Base-by-base conservation (phyloP, 2,888 invertebrate genomes). In the Leucophenga maculata region DNA sequence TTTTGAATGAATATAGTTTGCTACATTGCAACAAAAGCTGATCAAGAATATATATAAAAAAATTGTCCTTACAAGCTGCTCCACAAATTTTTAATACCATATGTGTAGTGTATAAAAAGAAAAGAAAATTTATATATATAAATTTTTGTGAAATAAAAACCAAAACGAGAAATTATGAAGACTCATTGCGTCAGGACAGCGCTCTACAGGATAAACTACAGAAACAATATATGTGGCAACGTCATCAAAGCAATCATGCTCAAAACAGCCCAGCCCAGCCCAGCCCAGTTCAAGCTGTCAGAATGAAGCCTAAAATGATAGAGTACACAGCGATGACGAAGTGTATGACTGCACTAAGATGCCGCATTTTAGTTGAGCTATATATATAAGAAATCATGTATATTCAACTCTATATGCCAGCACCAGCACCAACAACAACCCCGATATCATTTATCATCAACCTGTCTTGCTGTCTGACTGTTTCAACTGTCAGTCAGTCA, bases 161-260 rank as follows among this genome's bases (percentile, higher is more conserved):
- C 46, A 39, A 18, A 14, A 20, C 69, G 69, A 65, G 39, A 69
- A 74, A 75, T 60, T 65, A 59, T 69, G 65, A 48, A 57, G 44
- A 69, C 48, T 69, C 69, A 69, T 66, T 22, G 48, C 14, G 62
- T 8, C n/a, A 50, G 50, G 50, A 50, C 11, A 50, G 46, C 13
- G 46, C 46, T 4, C 3, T 2, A 46, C 26, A 26, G 39, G 6
- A 39, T 39, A 39, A 39, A 39, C 9, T 39, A 39, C 8, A 39
- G 6, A 39, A 6, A 39, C 11, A 39, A 39, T 39, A 76, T 75
- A 78, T 84, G 83, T 84, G 83, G 80, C 84, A 84, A 78, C 81
- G 84, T 81, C 81, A 81, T 81, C 84, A 84, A 77, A 79, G 83
- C 79, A 81, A 84, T 84, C 84, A 83, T 80, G 78, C 20, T 57